A percentile compares a stretch with the other conserved stretches of the same genome.
phyloP scores from a whole-genome alignment of 1,140 invertebrate species.

The Penaeus indicus region DNA sequence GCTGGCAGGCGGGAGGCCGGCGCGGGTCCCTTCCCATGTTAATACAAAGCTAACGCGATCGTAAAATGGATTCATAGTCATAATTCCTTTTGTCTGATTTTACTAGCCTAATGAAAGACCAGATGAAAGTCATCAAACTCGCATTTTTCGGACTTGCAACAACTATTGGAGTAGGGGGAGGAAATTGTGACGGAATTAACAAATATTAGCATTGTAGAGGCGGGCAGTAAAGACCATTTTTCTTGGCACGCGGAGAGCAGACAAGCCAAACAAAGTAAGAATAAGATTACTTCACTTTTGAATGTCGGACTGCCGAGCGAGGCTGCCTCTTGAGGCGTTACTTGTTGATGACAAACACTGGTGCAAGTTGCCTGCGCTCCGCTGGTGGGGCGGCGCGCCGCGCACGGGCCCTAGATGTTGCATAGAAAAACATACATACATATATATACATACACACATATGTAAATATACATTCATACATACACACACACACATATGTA shows the following conservation, averaged over 20 bases:
- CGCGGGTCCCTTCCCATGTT: slow-evolving; percentile 49
- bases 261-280: slow-evolving; percentile 45
- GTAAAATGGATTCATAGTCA: slow-evolving; percentile 62
- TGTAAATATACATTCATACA: no score
- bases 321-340: no score
- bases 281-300: slow-evolving; percentile 41
- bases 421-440: no score
- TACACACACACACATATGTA: no score
- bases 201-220: slow-evolving; percentile 35
- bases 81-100: slow-evolving; percentile 64
- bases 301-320: no score
- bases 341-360: no score
- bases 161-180: slow-evolving; percentile 50
- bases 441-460: no score
- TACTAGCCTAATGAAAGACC: slow-evolving; percentile 63
- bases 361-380: no score
- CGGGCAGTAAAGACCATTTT: slow-evolving; percentile 47
- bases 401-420: no score
- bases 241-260: slow-evolving; percentile 5
- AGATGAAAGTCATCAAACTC: slow-evolving; percentile 61
- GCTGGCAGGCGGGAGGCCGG: not conserved
- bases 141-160: slow-evolving; percentile 58
- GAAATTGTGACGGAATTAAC: slow-evolving; percentile 18
- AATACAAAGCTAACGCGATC: slow-evolving; percentile 62
- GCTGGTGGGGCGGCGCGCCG: no score